These are phyloP conservation scores for Ennomos fuscantarius DNA, from an alignment of 2,888 invertebrate species.

Conservation along the genomic window DNA sequence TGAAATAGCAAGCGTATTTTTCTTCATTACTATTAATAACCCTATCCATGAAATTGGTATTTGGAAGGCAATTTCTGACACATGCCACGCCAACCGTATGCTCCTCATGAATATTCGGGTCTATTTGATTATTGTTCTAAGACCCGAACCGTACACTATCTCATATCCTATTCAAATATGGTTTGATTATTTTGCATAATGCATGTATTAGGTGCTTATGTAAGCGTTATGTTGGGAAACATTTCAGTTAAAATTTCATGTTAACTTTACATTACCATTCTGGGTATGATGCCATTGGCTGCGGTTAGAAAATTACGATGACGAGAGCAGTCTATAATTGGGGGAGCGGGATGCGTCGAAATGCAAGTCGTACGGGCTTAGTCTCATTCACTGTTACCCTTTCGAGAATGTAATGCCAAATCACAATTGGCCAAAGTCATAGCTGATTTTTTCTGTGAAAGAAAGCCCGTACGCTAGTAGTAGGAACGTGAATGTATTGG, in stretches of 20 bases:
- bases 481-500: too few relatives aligned
- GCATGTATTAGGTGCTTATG: conserved; percentile 29
- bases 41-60: conserved; percentile 22
- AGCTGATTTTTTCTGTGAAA: too few relatives aligned
- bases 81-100: conserved; percentile 35
- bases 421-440: too few relatives aligned
- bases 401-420: too few relatives aligned
- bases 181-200: conserved; percentile 35
- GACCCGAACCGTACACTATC: conserved; percentile 37
- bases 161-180: conserved; percentile 38
- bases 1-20: conserved; percentile 5
- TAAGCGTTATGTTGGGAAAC: conserved; percentile 23
- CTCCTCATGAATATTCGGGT: conserved; percentile 45
- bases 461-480: too few relatives aligned
- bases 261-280: conserved; percentile 6
- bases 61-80: conserved; percentile 35
- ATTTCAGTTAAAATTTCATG: conserved; percentile 9
- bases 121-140: conserved; percentile 38
- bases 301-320: background rate
- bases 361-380: too few relatives aligned
- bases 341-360: too few relatives aligned
- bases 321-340: too few relatives aligned
- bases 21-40: conserved; percentile 17
- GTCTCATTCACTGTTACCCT: too few relatives aligned
- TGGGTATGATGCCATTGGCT: background rate